phyloP scores from a whole-genome alignment of 1,140 invertebrate genomes.

The Bombus balteatus region DNA sequence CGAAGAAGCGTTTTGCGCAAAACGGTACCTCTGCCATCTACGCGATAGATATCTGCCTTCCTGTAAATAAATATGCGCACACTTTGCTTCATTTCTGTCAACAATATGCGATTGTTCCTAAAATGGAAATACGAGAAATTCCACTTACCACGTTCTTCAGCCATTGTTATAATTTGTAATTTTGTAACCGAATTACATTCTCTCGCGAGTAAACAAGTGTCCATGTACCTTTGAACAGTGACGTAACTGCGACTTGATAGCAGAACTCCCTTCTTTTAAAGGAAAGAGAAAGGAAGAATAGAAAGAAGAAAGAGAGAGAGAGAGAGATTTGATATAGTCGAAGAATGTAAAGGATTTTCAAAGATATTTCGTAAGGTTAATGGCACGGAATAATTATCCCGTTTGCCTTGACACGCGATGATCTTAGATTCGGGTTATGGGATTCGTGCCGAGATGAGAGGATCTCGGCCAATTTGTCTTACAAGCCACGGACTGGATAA shows the following conservation, averaged over 20 bases:
- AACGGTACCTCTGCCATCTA: neutral
- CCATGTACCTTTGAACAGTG: neutral
- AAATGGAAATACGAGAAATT: neutral
- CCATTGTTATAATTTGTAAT: no score
- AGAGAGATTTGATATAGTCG: neutral
- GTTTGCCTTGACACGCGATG: neutral
- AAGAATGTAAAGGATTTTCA: neutral
- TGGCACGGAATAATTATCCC: neutral
- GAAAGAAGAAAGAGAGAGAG: neutral
- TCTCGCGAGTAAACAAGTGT: no score
- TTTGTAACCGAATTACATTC: no score
- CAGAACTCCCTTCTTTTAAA: neutral
- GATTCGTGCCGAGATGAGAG: neutral
- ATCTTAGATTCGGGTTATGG: neutral
- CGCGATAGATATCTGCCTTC: neutral
- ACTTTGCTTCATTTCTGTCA: neutral
- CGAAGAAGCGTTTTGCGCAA: constrained; percentile 7
- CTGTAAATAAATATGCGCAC: neutral
- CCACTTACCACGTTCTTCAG: no score
- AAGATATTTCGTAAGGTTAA: neutral
- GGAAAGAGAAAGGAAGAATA: neutral
- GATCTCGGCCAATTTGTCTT: constrained; percentile 34
- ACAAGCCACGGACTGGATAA: constrained; percentile 22
- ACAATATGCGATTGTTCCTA: no score
- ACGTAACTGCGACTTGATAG: neutral